Conservation (phyloP, 1,140 invertebrate genomes). For the Tetranychus cinnabarinus region DNA sequence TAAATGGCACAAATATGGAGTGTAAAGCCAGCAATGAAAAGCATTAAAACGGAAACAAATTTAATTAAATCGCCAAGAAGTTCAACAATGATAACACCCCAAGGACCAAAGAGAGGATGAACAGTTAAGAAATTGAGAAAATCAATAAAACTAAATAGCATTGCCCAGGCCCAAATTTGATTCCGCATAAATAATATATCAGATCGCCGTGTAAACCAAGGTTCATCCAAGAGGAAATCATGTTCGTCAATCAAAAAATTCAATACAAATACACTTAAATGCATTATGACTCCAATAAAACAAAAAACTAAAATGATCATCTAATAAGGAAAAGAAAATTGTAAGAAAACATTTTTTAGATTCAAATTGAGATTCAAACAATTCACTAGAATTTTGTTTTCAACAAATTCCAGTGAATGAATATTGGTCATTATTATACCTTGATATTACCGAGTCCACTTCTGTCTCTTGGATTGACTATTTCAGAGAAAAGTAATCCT, state of each 20-base stretch:
- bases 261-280: constrained; percentile 22
- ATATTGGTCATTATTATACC: background rate
- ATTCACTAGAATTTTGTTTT: background rate
- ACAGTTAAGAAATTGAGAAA: constrained; percentile 91
- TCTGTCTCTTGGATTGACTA: constrained; percentile 88
- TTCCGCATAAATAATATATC: constrained; percentile 52
- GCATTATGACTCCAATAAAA: constrained; percentile 68
- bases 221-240: background rate
- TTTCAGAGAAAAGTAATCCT: constrained; percentile 76
- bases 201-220: background rate
- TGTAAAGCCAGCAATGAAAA: constrained; percentile 95
- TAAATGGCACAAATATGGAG: constrained; percentile 47
- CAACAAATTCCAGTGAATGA: background rate
- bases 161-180: constrained; percentile 79
- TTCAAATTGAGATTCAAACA: too few species aligned
- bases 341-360: too few species aligned
- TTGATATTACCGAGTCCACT: constrained; percentile 70
- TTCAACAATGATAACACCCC: constrained; percentile 45
- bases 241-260: background rate
- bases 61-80: constrained; percentile 47
- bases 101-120: constrained; percentile 94
- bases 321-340: constrained; percentile 8
- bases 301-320: constrained; percentile 73
- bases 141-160: constrained; percentile 84
- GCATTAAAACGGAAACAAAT: constrained; percentile 83